Base-by-base conservation (phyloP, 2,797 vertebrate genomes). In the Masticophis lateralis region DNA sequence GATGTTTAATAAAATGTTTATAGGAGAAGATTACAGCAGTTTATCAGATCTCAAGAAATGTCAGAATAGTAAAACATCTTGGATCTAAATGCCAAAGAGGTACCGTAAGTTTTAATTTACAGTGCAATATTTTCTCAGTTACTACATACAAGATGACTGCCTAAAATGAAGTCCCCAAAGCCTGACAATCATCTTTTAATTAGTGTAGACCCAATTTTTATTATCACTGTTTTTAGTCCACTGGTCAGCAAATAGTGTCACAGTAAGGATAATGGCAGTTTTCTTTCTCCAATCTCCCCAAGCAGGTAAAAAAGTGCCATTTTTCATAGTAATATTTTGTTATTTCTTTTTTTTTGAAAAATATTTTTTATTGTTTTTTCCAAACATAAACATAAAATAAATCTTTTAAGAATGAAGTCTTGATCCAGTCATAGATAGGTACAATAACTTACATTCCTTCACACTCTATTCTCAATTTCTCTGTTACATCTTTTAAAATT, bases 1-100 rank as follows among this genome's bases (percentile, higher is more conserved):
- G 90, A 96, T 96, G 95, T 95, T 97, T 97, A 97, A 97, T 96
- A 96, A 97, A 97, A 92, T 96, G 95, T 97, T 97, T 97, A 96
- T 95, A 96, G 96, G 97, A 95, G 92, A 93, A 96, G 95, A 95
- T 91, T 96, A 94, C 86, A 94, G 96, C 96, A 94, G 95, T 96
- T 98, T 94, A 96, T 97, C 95, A 96, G 94, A 96, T 96, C 94
- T 95, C 94, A 95, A 92, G 92, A 96, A 95, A 93, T 91, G 87
- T 95, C 94, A 88, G 92, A 94, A 94, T 95, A 96, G 96, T 95
- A 96, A 96, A 96, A 92, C 87, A 93, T 74, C 90, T 92, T 95
- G 94, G 91, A 86, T 86, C 69, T 90, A 93, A 95, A 92, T 94
- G 92, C 79, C 95, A 87, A 94, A 63, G 90, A 94, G 94, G 95